These are phyloP conservation scores for Poecilia latipinna DNA, from an alignment of 2,113 vertebrate species.

Conservation along the genomic window DNA sequence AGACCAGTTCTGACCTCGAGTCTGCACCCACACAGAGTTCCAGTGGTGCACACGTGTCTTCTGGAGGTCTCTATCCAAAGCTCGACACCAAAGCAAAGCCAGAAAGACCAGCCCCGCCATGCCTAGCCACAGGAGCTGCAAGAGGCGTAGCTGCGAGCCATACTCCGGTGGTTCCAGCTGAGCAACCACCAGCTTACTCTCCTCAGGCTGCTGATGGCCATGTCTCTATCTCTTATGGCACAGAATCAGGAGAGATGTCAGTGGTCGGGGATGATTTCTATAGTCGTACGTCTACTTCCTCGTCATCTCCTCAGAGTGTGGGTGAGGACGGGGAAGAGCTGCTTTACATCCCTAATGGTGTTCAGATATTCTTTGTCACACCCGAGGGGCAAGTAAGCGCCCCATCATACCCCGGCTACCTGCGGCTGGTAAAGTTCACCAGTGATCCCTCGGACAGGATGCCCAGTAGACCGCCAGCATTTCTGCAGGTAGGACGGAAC, in stretches of 20 bases:
- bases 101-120: conserved; percentile 70
- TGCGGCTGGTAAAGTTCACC: conserved; percentile 93
- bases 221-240: conserved; percentile 91
- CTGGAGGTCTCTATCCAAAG: conserved; percentile 80
- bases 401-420: conserved; percentile 95
- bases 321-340: conserved; percentile 92
- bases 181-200: conserved; percentile 92
- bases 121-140: conserved; percentile 42
- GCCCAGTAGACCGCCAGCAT: conserved; percentile 86
- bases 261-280: conserved; percentile 90
- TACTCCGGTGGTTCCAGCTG: conserved; percentile 50
- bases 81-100: conserved; percentile 79
- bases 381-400: conserved; percentile 95
- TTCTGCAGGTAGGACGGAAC: conserved; percentile 88
- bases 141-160: conserved; percentile 36
- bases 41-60: neutral
- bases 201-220: conserved; percentile 91
- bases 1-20: conserved; percentile 68
- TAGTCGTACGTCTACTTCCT: conserved; percentile 75
- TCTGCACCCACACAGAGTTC: neutral
- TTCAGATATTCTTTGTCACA: conserved; percentile 96
- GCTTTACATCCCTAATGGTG: conserved; percentile 91
- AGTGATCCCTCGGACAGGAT: conserved; percentile 75
- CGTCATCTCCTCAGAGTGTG: conserved; percentile 84
- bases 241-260: conserved; percentile 89